Evolutionary conservation across 2,888 invertebrate genomes (phyloP).

Genomic region (Diarsia mendica): DNA sequence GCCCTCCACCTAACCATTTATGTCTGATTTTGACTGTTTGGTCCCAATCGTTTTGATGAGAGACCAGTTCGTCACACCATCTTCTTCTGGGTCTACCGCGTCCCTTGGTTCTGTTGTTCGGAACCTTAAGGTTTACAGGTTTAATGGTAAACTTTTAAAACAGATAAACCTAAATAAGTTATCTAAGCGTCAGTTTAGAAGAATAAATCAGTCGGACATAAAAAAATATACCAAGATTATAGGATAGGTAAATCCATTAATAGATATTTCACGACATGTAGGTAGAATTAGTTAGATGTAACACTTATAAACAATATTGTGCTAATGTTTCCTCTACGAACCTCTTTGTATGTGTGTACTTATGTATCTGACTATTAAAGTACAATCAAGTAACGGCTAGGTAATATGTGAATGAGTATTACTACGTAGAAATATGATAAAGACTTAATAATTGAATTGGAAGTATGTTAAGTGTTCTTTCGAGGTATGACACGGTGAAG

Average conservation of each 20-base stretch:
- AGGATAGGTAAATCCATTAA: neutral
- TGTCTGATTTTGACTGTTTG: no score
- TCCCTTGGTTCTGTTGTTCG: no score
- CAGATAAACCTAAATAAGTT: neutral
- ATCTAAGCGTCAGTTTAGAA: neutral
- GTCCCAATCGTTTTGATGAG: no score
- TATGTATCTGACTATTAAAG: constrained; percentile 10
- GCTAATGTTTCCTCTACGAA: constrained; percentile 24
- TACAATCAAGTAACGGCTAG: constrained; percentile 12
- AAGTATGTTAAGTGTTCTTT: neutral
- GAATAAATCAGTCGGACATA: neutral
- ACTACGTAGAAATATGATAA: constrained; percentile 3
- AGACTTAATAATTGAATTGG: constrained; percentile 9
- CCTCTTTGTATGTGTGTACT: neutral
- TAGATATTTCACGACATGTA: neutral
- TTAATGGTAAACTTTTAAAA: neutral
- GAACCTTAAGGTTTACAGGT: neutral
- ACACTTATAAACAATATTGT: constrained; percentile 17
- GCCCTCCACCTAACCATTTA: no score
- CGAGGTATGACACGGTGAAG: neutral
- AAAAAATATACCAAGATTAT: neutral
- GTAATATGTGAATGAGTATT: constrained; percentile 14
- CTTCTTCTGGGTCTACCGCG: no score
- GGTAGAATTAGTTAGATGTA: neutral
- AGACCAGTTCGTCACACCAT: no score